These are phyloP conservation scores for Drosophila pseudotalamancana DNA, from an alignment of 2,888 invertebrate species.

Conservation along the genomic window DNA sequence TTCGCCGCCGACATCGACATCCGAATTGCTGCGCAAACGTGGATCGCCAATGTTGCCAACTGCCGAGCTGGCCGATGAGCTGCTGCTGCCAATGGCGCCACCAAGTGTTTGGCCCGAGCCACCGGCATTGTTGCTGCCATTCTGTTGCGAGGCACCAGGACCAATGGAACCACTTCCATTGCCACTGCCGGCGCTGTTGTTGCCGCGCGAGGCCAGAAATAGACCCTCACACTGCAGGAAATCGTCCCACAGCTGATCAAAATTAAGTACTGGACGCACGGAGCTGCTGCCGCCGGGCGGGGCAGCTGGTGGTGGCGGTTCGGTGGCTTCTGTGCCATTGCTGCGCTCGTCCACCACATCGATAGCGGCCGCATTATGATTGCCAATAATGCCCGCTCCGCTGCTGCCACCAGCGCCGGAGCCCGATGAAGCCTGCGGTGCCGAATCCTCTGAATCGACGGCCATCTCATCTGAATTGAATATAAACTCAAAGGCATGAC, in stretches of 20 bases:
- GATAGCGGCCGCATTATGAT: conserved; percentile 28
- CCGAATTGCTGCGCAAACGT: conserved; percentile 41
- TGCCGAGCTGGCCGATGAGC: not conserved
- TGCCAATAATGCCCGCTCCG: conserved; percentile 15
- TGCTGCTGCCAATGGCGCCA: not conserved
- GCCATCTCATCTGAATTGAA: conserved; percentile 78
- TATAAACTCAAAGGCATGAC: conserved; percentile 77
- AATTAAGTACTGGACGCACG: conserved; percentile 64
- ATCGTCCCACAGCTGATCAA: conserved; percentile 76
- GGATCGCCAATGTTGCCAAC: conserved; percentile 41
- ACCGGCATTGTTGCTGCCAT: conserved; percentile 26
- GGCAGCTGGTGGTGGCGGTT: not conserved
- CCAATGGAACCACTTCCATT: conserved; percentile 16
- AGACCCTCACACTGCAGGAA: conserved; percentile 74
- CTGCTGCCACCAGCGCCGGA: conserved; percentile 20
- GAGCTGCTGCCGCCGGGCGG: not conserved
- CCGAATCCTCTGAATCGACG: conserved; percentile 67
- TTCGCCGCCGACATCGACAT: conserved; percentile 1
- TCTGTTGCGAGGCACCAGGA: conserved; percentile 20
- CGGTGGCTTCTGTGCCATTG: conserved; percentile 25
- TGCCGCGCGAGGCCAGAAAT: conserved; percentile 56
- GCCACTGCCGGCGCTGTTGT: conserved; percentile 1
- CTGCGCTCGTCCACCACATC: conserved; percentile 46
- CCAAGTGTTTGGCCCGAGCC: not conserved
- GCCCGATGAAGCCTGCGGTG: conserved; percentile 9